Percentiles rank a stretch among this genome's conserved stretches.
Conservation (phyloP, 1,140 invertebrate species). For the Drosophila kanapiae region DNA sequence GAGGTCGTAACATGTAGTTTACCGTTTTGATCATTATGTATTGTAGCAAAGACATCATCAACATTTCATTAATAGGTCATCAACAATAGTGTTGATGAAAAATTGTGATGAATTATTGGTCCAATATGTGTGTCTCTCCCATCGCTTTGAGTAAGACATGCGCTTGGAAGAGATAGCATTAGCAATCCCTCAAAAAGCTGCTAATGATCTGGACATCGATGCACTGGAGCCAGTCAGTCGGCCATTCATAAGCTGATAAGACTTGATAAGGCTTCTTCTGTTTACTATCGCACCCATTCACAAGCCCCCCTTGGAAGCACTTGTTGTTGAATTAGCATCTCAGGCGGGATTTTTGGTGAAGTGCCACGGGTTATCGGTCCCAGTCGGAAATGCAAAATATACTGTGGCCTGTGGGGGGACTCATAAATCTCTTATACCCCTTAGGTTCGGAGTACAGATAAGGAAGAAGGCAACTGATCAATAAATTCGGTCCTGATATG, state of each 20-base stretch:
- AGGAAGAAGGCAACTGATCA: not conserved
- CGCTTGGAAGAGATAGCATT: too few relatives aligned
- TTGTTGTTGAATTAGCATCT: constrained; percentile 13
- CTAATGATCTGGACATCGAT: too few relatives aligned
- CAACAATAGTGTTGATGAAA: too few relatives aligned
- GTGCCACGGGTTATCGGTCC: not conserved
- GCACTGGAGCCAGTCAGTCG: too few relatives aligned
- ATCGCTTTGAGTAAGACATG: too few relatives aligned
- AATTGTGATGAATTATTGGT: too few relatives aligned
- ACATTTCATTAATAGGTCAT: too few relatives aligned
- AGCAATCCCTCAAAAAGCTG: too few relatives aligned
- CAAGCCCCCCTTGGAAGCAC: constrained; percentile 1
- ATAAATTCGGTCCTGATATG: constrained; percentile 3
- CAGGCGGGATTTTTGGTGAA: constrained; percentile 2
- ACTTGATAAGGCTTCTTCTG: constrained; percentile 5
- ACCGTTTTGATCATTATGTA: too few relatives aligned
- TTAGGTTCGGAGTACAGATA: not conserved
- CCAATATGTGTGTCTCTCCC: too few relatives aligned
- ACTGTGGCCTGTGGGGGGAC: not conserved
- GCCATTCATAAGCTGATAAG: constrained; percentile 1
- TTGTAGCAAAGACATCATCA: too few relatives aligned
- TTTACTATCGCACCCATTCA: constrained; percentile 8
- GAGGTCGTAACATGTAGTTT: too few relatives aligned
- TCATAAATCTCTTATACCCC: not conserved
- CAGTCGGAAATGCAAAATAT: constrained; percentile 23